Base-by-base conservation (phyloP, 2,113 vertebrate genomes). In the Burhinus bistriatus region DNA sequence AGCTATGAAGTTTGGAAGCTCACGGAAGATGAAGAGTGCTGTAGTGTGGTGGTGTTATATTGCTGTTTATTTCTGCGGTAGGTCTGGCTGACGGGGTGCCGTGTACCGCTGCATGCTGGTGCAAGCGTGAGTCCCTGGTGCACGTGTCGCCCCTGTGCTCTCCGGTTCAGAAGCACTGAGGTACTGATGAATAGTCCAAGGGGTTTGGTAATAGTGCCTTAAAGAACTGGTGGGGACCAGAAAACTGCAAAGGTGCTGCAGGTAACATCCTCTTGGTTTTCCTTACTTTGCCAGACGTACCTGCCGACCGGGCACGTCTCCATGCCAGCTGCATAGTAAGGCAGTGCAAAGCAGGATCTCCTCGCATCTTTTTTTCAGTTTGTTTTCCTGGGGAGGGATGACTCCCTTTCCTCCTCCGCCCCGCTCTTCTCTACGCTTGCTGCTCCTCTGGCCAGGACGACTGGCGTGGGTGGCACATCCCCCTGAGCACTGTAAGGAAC, bases 401-500 rank as follows among this genome's bases (percentile, higher is more conserved):
- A 52, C 8, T 89, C 65, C 23, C 7, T 68, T 91, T 93, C 47
- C 42, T 91, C 57, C 75, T 84, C 8, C 27, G 0, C 0, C 15
- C 1, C 10, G 8, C 15, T 2, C 11, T 32, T 84, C 47, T 62
- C 61, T 66, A 32, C 1, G 1, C 70, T 92, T 62, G n/a, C 78
- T 85, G 42, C 44, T 94, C 20, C 71, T 80, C 59, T 91, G 89
- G 64, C 83, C 89, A 73, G 92, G 21, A 90, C 1, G 11, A 9
- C 27, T 70, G 87, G 83, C 8, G 87, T 96, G 92, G 93, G 96
- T 1, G 77, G 64, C 6, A 3, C 0, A 44, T 95, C 79, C 87
- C 96, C 86, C 71, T 57, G 70, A 85, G 95, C 90, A 13, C 66
- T 55, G 26, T 55, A 61, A 82, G 79, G 87, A 90, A 90, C 61